Base-by-base conservation (phyloP, 2,888 invertebrate genomes). In the Lamellibrachia satsuma region DNA sequence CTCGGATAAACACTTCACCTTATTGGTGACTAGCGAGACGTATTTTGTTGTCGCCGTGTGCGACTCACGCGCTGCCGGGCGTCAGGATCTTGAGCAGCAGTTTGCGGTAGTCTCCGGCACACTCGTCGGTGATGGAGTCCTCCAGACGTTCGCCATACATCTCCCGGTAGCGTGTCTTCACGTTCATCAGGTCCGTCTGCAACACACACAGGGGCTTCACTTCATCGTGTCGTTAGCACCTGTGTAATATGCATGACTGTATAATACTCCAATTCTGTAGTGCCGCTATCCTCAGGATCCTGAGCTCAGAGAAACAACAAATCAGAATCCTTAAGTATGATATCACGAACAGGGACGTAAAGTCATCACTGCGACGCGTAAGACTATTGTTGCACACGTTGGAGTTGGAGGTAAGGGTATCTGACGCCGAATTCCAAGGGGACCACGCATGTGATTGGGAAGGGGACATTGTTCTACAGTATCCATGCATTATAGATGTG, bases 41-140 rank as follows among this genome's bases (percentile, higher is more conserved):
- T 75, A 75, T 75, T 75, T 6, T n/a, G 75, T 75, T 75, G 75
- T n/a, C 22, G 55, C n/a, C 75, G 15, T 15, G 22, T n/a, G 57
- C 75, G 22, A 57, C 75, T 75, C 75, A 22, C 4, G 22, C 75
- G 75, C 22, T 75, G 75, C n/a, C 6, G 75, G 2, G 22, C 22
- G 75, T n/a, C 1, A 39, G 39, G 39, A 39, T 92, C 60, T 75
- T 57, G 75, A 92, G 27, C 15, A 92, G 75, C 55, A 92, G 92
- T 52, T 92, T 92, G 11, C 39, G 39, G 90, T 60, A 92, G 52
- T 92, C 92, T 7, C 92, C 92, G 15, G 60, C 15, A n/a, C 75
- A 75, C 75, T 75, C 75, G 22, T 75, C 75, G 15, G 75, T 75
- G 75, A 75, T n/a, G 3, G 75, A 22, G 75, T 75, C 75, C 11